phyloP scores from a whole-genome alignment of 2,113 vertebrate genomes.

The Peromyscus maniculatus region DNA sequence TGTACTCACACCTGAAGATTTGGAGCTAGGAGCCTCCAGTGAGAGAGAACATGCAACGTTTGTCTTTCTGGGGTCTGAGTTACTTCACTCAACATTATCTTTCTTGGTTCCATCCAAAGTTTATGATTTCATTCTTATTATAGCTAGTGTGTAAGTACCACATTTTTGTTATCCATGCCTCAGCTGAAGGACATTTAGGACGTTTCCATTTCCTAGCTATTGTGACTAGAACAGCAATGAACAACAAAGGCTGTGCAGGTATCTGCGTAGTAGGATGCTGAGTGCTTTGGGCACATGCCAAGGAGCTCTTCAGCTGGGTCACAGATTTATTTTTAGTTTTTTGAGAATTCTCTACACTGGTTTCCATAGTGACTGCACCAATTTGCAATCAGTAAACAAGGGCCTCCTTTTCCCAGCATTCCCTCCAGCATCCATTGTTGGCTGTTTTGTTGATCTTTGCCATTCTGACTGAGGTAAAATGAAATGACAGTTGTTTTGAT shows the following conservation, averaged over 20 bases:
- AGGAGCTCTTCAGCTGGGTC: neutral
- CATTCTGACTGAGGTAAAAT: neutral
- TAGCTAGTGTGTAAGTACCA: neutral
- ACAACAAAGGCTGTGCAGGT: neutral
- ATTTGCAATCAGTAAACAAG: neutral
- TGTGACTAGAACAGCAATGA: neutral
- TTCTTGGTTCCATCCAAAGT: neutral
- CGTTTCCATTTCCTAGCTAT: neutral
- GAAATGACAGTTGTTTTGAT: neutral
- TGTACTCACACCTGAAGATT: neutral
- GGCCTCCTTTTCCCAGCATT: neutral
- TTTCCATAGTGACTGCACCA: neutral
- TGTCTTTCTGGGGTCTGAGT: neutral
- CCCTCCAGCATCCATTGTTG: neutral
- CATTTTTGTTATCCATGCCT: neutral
- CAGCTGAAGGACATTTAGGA: neutral
- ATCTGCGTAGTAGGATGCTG: neutral
- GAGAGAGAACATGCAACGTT: neutral
- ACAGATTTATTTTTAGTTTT: neutral
- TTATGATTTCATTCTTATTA: neutral
- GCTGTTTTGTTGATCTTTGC: neutral
- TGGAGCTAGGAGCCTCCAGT: neutral
- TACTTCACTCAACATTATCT: neutral
- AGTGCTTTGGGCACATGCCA: neutral
- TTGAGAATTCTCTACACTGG: neutral